A percentile compares a stretch with the other conserved stretches of the same genome.
Evolutionary conservation across 2,113 vertebrate species (phyloP).

Genomic region (Ellobius talpinus): DNA sequence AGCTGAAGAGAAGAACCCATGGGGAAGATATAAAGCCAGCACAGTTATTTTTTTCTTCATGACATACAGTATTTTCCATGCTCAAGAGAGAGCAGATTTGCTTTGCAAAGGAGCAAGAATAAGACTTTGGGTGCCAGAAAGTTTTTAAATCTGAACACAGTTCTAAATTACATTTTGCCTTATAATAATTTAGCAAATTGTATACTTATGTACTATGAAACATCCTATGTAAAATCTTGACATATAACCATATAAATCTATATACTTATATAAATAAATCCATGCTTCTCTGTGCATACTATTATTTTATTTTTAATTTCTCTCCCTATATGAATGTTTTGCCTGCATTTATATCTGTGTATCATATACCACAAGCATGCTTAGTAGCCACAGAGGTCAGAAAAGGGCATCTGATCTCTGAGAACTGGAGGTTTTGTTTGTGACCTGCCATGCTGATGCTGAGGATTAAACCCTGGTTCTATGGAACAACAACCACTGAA

Average conservation of each 20-base stretch:
- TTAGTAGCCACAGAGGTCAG: background rate
- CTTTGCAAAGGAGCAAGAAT: background rate
- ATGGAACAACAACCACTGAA: background rate
- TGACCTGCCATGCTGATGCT: background rate
- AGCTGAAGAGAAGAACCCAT: background rate
- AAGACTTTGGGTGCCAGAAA: background rate
- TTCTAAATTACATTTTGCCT: background rate
- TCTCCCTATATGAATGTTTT: background rate
- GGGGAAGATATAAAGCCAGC: background rate
- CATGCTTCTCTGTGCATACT: background rate
- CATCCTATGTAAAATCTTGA: background rate
- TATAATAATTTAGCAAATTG: constrained; percentile 15
- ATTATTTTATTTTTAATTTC: background rate
- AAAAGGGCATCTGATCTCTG: background rate
- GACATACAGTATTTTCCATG: background rate
- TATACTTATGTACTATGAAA: background rate
- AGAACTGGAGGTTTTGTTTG: background rate
- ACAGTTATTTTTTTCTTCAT: background rate
- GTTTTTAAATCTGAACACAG: background rate
- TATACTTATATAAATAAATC: background rate
- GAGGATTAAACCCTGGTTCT: background rate
- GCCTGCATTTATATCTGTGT: background rate
- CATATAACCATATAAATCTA: background rate
- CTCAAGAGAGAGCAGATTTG: background rate
- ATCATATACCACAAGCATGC: background rate